Evolutionary conservation across 2,113 vertebrate species (phyloP).

Genomic region (Phyllopteryx taeniolatus): DNA sequence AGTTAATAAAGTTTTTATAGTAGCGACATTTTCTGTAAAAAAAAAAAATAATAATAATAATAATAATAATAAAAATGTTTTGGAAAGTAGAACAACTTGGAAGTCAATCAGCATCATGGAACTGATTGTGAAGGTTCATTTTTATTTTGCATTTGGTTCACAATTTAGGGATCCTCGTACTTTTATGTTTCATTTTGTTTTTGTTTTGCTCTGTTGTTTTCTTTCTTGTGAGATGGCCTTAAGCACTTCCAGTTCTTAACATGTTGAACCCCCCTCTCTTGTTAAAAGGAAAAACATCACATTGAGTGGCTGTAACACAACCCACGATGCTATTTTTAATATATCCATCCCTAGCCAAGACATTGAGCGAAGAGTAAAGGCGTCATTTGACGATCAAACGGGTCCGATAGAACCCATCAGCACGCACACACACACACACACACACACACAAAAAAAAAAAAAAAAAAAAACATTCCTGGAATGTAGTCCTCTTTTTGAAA

Average conservation of each 20-base stretch:
- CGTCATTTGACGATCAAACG: slow-evolving; percentile 60
- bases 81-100: not conserved
- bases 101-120: not conserved
- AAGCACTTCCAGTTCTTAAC: slow-evolving; percentile 12
- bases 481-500: slow-evolving; percentile 14
- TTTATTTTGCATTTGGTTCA: not conserved
- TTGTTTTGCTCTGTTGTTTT: not conserved
- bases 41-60: too few species aligned
- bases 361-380: slow-evolving; percentile 66
- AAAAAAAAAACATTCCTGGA: slow-evolving; percentile 15
- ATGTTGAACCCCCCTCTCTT: slow-evolving; percentile 43
- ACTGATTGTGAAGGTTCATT: not conserved
- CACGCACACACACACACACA: slow-evolving; percentile 8
- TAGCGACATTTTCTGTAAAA: not conserved
- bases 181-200: not conserved
- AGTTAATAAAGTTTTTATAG: not conserved
- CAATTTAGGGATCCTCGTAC: not conserved
- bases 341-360: slow-evolving; percentile 71
- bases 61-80: not conserved
- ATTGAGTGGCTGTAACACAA: slow-evolving; percentile 73
- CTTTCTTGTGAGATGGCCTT: slow-evolving; percentile 1
- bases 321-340: slow-evolving; percentile 76
- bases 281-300: slow-evolving; percentile 66
- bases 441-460: too few species aligned
- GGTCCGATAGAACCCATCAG: slow-evolving; percentile 32